A percentile compares a stretch with the other conserved stretches of the same genome.
Evolutionary conservation across 35 echinoderm and acorn worm species (phyloP).

Genomic region (Apostichopus californicus): DNA sequence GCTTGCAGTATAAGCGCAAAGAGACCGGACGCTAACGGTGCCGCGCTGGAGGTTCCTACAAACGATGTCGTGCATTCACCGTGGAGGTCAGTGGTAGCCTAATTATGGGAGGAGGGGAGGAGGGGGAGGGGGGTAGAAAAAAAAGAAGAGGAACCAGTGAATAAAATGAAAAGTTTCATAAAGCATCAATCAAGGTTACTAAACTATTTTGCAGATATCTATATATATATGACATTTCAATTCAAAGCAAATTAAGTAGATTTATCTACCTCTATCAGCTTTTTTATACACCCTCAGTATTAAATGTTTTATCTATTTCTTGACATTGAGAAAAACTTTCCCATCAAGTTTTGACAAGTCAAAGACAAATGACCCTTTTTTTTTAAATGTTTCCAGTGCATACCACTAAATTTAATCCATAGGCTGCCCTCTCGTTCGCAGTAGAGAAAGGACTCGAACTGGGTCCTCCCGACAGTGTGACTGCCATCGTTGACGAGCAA

Average conservation of each 20-base stretch:
- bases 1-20: constrained; percentile 71
- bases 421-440: not conserved
- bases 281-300: no score
- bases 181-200: no score
- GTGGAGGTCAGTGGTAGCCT: constrained; percentile 73
- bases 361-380: not conserved
- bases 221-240: no score
- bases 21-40: constrained; percentile 70
- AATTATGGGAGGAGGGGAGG: not conserved
- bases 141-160: no score
- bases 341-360: no score
- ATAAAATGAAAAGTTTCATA: no score
- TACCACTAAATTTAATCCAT: constrained; percentile 83
- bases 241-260: no score
- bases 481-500: constrained; percentile 90
- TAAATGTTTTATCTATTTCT: no score
- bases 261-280: no score
- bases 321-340: no score
- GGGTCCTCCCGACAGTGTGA: constrained; percentile 83
- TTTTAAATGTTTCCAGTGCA: not conserved
- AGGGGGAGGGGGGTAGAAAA: no score
- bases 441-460: constrained; percentile 20
- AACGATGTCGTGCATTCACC: constrained; percentile 55
- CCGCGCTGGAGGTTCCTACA: constrained; percentile 74
- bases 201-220: no score